A percentile compares a stretch with the other conserved stretches of the same genome.
Conservation (phyloP, 2,113 vertebrate species). For the Thunnus maccoyii region DNA sequence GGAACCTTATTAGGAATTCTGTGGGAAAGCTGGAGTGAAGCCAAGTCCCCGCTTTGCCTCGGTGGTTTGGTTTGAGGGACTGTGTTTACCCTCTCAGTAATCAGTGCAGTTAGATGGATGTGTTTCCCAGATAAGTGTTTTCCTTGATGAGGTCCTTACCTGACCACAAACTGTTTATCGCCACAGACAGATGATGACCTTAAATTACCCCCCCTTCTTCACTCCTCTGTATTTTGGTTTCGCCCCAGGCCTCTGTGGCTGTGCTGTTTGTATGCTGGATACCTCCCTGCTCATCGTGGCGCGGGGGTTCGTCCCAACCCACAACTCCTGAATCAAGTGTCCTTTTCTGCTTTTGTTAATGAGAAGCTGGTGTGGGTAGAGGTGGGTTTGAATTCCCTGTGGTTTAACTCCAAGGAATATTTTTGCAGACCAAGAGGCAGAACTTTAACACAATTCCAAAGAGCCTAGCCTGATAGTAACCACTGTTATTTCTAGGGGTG, state of each 20-base stretch:
- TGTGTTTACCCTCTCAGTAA: conserved; percentile 68
- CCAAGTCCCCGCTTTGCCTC: conserved; percentile 15
- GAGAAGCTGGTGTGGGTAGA: conserved; percentile 20
- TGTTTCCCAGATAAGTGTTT: conserved; percentile 65
- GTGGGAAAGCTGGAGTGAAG: conserved; percentile 29
- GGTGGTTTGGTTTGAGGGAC: conserved; percentile 44
- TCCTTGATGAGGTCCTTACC: conserved; percentile 66
- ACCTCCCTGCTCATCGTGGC: background rate
- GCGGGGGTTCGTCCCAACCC: conserved; percentile 10
- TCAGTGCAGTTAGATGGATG: conserved; percentile 60
- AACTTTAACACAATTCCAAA: conserved; percentile 11
- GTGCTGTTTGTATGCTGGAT: conserved; percentile 27
- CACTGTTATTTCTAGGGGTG: background rate
- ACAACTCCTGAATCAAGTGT: conserved; percentile 36
- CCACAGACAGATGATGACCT: conserved; percentile 56
- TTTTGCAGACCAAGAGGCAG: conserved; percentile 28
- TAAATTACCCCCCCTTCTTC: conserved; percentile 56
- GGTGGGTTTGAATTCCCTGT: conserved; percentile 32
- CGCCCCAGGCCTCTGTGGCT: conserved; percentile 35
- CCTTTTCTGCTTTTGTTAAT: conserved; percentile 41
- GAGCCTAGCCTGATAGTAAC: background rate
- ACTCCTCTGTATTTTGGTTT: conserved; percentile 55
- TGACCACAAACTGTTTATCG: conserved; percentile 62
- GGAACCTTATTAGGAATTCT: conserved; percentile 31
- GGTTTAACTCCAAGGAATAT: conserved; percentile 16